Evolutionary conservation across 2,113 vertebrate genomes (phyloP), one percentile per base, ranked within the genome.

Genomic region (Ifrita kowaldi): DNA sequence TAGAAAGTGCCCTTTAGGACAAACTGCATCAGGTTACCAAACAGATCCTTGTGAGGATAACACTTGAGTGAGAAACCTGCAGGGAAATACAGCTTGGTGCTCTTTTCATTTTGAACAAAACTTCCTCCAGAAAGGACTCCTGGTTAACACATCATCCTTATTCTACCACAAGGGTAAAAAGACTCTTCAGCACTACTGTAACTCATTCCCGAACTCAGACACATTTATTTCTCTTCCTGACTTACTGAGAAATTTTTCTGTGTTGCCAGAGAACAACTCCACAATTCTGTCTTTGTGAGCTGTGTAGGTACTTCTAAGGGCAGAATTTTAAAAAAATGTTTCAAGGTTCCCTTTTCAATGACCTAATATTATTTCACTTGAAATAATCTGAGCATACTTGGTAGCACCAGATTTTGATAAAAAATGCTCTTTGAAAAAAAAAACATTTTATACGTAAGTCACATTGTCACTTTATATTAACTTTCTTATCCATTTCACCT

Each of bases 401-500:
- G 79, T 89, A 95, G 87, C 86, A 89, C 27, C 84, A 62, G 56
- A 81, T 90, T 97, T 87, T 96, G 82, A 92, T 96, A 84, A 96
- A 94, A 96, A 93, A 84, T 93, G 89, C 84, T 76, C 68, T 97
- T 94, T 97, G 87, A 91, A 96, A 96, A 85, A 85, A 93, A 75
- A 55, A 6, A 63, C 56, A 89, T 63, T 95, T 93, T 90, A 97
- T 97, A 73, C n/a, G 33, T 75, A 95, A 97, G 82, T 96, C 95
- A 95, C 93, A 85, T 78, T 97, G 94, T 93, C 95, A 95, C 73
- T 97, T 98, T 93, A 90, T 78, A 97, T 97, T 97, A 98, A 70
- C 82, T 79, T 89, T 84, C 82, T 95, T 96, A 94, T 90, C 50
- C 62, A 78, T 96, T 96, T 97, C 94, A 88, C 76, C 87, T 96